phyloP scores from a whole-genome alignment of 1,140 invertebrate species.

The Aphis gossypii region DNA sequence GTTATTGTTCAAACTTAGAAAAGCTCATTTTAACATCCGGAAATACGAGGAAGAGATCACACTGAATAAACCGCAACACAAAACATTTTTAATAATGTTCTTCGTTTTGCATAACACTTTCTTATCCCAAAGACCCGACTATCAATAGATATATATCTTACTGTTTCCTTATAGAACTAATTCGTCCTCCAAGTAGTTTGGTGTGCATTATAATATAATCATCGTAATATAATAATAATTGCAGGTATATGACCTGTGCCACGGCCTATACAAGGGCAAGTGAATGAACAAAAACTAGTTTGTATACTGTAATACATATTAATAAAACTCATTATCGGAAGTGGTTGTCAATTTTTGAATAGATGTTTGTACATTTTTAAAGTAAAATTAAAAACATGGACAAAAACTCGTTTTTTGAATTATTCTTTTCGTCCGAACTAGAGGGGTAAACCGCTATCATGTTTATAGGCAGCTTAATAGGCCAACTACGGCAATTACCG shows the following conservation, averaged over 20 bases:
- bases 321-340: neutral
- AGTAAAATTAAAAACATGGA: neutral
- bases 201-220: neutral
- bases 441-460: neutral
- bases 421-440: neutral
- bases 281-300: neutral
- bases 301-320: neutral
- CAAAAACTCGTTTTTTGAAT: neutral
- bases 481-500: neutral
- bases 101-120: neutral
- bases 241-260: neutral
- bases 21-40: conserved; percentile 1
- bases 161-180: neutral
- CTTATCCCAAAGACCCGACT: neutral
- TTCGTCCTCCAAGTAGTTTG: neutral
- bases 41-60: neutral
- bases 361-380: neutral
- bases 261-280: neutral
- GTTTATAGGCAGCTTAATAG: neutral
- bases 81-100: neutral
- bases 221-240: neutral
- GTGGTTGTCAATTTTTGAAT: neutral
- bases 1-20: conserved; percentile 28
- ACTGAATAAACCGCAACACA: neutral
- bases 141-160: neutral